Base-by-base conservation (phyloP, 2,113 vertebrate species). In the Alaudala cheleensis region DNA sequence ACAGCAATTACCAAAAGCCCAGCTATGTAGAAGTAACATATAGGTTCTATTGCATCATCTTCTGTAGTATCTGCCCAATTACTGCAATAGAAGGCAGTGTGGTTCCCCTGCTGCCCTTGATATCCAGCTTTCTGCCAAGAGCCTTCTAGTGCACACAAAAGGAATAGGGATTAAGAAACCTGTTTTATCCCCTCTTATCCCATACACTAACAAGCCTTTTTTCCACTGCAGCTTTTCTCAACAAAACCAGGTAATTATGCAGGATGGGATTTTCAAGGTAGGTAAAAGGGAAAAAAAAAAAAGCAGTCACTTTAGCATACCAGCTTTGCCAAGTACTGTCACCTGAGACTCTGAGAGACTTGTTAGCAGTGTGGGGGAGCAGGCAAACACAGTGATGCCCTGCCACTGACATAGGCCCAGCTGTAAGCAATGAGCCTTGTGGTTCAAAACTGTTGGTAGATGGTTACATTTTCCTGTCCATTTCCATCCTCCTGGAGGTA, bases 41-140 rank as follows among this genome's bases (percentile, higher is more conserved):
- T 0, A 93, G 31, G 57, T 64, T 93, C 86, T 83, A 73, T 54
- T 88, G 47, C 69, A 79, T 92, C 81, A 96, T 81, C 77, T 89
- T 49, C 60, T 45, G 31, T 33, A 81, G 73, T 73, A 91, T 91
- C 86, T 95, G 66, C 65, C 71, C 81, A 69, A 13, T 61, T 89
- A 78, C 65, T 88, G 74, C 88, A 78, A 17, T 12, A 86, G 71
- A 82, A 86, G 31, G 40, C 62, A 64, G 34, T 7, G 37, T 79
- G 65, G 72, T 42, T 86, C 90, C 76, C 76, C 72, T 64, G 60
- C 37, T 79, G 71, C 88, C 80, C 66, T 78, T 37, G 28, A 83
- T 94, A 93, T 83, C 60, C 76, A 92, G 47, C 74, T 90, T 85
- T 90, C 64, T 86, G 86, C 86, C 76, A 93, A 94, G 34, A 93